Conservation (phyloP, 2,113 vertebrate species). For the Psophia crepitans region DNA sequence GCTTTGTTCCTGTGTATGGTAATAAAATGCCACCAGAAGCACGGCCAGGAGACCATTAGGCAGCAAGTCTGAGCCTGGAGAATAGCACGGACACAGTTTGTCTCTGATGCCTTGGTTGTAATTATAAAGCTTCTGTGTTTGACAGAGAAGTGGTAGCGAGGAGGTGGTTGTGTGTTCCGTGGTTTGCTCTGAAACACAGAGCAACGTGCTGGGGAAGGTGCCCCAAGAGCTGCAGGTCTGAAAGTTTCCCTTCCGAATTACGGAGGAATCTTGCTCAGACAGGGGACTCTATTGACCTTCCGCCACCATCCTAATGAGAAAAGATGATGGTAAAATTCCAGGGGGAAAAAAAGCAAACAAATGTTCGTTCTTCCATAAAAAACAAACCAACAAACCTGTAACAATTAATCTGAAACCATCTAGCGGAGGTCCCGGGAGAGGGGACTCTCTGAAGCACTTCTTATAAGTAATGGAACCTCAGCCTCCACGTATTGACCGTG, state of each 20-base stretch:
- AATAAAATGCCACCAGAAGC: neutral
- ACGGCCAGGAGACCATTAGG: accelerated
- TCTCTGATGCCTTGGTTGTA: neutral
- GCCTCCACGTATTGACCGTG: neutral
- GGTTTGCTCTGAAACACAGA: neutral
- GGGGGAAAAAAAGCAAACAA: conserved; percentile 1
- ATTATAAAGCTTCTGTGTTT: neutral
- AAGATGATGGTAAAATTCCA: conserved; percentile 26
- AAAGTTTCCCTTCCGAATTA: neutral
- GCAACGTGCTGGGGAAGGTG: neutral
- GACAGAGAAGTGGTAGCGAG: neutral
- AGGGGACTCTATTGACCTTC: conserved; percentile 33
- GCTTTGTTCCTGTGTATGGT: neutral
- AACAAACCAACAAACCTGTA: conserved; percentile 10
- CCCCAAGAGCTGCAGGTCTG: neutral
- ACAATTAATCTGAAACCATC: neutral
- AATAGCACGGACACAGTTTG: neutral
- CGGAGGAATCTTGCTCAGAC: neutral
- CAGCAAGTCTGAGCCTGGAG: neutral
- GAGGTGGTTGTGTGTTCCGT: neutral
- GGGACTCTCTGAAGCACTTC: neutral
- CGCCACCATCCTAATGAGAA: conserved; percentile 49
- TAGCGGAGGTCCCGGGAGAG: neutral
- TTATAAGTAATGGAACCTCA: neutral
- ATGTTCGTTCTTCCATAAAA: neutral